Conservation (phyloP, 2,113 vertebrate species). For the Chrysochloris asiatica region DNA sequence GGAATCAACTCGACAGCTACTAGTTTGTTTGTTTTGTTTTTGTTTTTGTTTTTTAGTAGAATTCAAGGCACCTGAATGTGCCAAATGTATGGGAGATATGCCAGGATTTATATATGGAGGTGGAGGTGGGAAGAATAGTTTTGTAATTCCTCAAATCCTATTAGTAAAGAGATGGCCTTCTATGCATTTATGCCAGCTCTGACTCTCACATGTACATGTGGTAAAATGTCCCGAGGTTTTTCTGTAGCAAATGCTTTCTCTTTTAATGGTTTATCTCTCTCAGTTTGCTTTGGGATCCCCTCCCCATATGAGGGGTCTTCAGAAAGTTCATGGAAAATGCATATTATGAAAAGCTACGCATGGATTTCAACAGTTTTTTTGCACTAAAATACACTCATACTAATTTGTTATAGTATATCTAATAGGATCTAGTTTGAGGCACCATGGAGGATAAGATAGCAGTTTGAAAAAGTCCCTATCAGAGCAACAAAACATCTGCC, state of each 20-base stretch:
- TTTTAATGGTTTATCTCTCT: slow-evolving; percentile 37
- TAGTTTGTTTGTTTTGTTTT: too few species aligned
- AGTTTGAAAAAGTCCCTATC: too few species aligned
- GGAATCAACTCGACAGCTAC: not conserved
- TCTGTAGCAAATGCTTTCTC: not conserved
- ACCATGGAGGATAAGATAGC: too few species aligned
- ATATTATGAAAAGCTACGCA: too few species aligned
- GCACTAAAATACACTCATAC: too few species aligned
- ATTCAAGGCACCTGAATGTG: slow-evolving; percentile 13
- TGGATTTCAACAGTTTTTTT: too few species aligned
- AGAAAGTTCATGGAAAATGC: too few species aligned
- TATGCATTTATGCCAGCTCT: not conserved
- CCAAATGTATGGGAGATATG: not conserved
- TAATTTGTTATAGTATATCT: too few species aligned
- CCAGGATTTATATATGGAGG: not conserved
- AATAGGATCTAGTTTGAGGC: too few species aligned
- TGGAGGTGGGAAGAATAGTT: not conserved
- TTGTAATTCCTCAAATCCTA: slow-evolving; percentile 22
- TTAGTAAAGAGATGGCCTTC: not conserved
- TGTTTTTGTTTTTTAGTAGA: not conserved
- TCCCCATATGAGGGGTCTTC: not conserved
- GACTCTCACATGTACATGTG: not conserved
- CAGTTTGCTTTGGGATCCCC: not conserved
- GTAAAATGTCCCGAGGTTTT: slow-evolving; percentile 8
- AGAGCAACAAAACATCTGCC: too few species aligned